These are phyloP conservation scores for Zophobas atratus DNA, from an alignment of 1,140 invertebrate species.

Conservation along the genomic window DNA sequence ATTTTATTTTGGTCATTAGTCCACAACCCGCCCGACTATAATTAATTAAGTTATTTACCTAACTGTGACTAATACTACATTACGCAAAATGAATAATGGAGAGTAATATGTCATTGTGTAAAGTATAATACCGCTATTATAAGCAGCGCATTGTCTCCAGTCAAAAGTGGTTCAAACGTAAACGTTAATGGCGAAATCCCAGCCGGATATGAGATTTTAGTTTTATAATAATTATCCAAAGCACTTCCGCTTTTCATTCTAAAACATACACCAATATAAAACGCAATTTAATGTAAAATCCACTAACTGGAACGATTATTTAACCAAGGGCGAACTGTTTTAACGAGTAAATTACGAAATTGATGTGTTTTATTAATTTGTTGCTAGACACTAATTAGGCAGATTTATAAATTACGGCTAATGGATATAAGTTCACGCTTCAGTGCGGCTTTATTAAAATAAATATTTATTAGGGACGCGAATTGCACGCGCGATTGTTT, in stretches of 20 bases:
- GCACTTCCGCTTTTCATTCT: constrained; percentile 47
- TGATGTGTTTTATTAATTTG: constrained; percentile 41
- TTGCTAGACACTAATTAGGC: constrained; percentile 39
- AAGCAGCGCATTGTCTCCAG: constrained; percentile 37
- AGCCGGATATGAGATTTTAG: constrained; percentile 56
- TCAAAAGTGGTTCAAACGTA: constrained; percentile 36
- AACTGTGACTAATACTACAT: constrained; percentile 56
- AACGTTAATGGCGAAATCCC: constrained; percentile 50
- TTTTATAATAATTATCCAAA: constrained; percentile 55
- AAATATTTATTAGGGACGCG: too few relatives aligned
- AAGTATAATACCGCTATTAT: constrained; percentile 52
- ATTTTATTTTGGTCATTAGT: too few relatives aligned
- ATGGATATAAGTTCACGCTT: background rate
- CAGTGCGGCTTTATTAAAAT: background rate
- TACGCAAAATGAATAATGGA: constrained; percentile 52
- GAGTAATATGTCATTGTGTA: constrained; percentile 54
- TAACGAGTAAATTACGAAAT: constrained; percentile 36
- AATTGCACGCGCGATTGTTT: too few relatives aligned
- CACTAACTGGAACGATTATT: constrained; percentile 48
- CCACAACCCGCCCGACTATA: background rate
- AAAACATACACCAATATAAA: constrained; percentile 44
- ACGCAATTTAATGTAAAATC: constrained; percentile 31
- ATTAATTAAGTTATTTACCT: constrained; percentile 56
- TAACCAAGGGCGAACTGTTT: constrained; percentile 36
- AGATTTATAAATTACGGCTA: constrained; percentile 35